Conservation (phyloP, 2,888 invertebrate genomes). For the Tipula vernalis region DNA sequence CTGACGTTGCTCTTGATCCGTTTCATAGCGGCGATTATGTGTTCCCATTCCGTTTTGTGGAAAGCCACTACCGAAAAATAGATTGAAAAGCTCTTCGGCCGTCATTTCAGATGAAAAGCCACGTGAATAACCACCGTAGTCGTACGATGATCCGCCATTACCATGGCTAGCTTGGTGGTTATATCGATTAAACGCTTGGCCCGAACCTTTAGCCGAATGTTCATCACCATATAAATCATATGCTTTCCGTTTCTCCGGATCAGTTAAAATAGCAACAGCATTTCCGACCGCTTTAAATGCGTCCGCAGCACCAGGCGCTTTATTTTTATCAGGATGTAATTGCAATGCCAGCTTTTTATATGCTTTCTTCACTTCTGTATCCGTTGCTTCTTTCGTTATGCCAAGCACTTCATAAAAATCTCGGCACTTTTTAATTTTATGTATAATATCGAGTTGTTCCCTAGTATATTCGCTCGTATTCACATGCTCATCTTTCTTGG, state of each 20-base stretch:
- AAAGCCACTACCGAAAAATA: slow-evolving; percentile 88
- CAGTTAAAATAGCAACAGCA: slow-evolving; percentile 64
- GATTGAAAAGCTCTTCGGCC: slow-evolving; percentile 93
- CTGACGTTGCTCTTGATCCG: not conserved
- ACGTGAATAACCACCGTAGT: slow-evolving; percentile 56
- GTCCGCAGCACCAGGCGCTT: slow-evolving; percentile 66
- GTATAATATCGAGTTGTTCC: slow-evolving; percentile 62
- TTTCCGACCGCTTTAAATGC: slow-evolving; percentile 76
- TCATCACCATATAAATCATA: slow-evolving; percentile 59
- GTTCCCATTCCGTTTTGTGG: slow-evolving; percentile 28
- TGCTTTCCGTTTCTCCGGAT: slow-evolving; percentile 57
- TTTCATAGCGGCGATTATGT: slow-evolving; percentile 9
- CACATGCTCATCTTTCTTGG: slow-evolving; percentile 23
- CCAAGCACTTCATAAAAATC: slow-evolving; percentile 69
- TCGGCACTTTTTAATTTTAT: slow-evolving; percentile 45
- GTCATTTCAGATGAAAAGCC: slow-evolving; percentile 88
- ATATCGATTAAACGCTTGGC: not conserved
- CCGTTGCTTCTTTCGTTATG: slow-evolving; percentile 49
- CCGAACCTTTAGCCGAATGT: not conserved
- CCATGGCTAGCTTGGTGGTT: slow-evolving; percentile 15
- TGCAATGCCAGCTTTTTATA: slow-evolving; percentile 66
- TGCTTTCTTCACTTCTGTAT: slow-evolving; percentile 54
- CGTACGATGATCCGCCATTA: slow-evolving; percentile 19
- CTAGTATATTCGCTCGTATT: slow-evolving; percentile 47
- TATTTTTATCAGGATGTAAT: slow-evolving; percentile 74